Conservation (phyloP, 2,888 invertebrate genomes). For the Phengaris arion region DNA sequence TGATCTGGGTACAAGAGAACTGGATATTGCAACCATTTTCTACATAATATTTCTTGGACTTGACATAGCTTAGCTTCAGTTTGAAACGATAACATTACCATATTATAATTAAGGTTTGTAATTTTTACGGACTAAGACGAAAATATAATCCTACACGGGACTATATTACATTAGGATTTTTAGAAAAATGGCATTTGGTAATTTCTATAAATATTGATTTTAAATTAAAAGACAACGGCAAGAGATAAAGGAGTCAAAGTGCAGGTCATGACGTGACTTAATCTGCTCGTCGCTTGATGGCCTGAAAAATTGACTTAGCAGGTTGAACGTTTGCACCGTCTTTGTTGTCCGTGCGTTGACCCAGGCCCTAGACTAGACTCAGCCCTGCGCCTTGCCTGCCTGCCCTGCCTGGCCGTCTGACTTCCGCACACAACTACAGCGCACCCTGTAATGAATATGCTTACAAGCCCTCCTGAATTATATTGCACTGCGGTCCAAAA, state of each 20-base stretch:
- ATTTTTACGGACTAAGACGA: too few relatives aligned
- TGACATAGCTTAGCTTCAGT: too few relatives aligned
- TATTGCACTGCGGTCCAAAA: background rate
- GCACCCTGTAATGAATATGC: conserved; percentile 4
- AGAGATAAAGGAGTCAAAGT: conserved; percentile 30
- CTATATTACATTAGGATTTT: background rate
- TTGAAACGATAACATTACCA: too few relatives aligned
- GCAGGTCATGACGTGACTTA: conserved; percentile 35
- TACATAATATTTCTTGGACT: too few relatives aligned
- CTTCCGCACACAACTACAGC: conserved; percentile 31
- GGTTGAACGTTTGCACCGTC: conserved; percentile 33
- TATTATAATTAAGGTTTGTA: too few relatives aligned
- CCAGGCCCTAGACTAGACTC: conserved; percentile 50
- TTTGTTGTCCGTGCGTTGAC: conserved; percentile 50
- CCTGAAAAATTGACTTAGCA: conserved; percentile 26
- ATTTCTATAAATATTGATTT: background rate
- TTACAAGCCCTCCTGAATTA: conserved; percentile 18
- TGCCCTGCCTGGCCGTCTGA: conserved; percentile 35
- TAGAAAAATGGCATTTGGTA: too few relatives aligned
- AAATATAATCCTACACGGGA: too few relatives aligned
- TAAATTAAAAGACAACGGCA: background rate
- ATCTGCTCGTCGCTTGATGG: conserved; percentile 13
- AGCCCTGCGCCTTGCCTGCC: conserved; percentile 34
- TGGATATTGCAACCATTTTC: too few relatives aligned
- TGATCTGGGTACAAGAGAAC: too few relatives aligned